These are phyloP conservation scores for Rotaria sp. DNA, from an alignment of 2,888 invertebrate species.

Conservation along the genomic window DNA sequence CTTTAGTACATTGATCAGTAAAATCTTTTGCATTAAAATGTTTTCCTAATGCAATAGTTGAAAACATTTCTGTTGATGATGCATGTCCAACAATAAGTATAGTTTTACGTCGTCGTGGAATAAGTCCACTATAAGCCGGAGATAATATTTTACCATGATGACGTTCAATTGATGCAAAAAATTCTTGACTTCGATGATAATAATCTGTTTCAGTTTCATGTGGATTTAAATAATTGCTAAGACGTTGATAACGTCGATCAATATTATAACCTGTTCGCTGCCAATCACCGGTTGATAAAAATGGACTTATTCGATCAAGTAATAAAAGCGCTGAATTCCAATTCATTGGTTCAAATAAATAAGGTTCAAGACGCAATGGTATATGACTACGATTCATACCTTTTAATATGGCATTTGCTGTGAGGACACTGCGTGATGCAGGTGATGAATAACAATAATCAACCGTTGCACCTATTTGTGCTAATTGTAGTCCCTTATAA, in stretches of 20 bases:
- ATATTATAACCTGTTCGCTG: background rate
- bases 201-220: background rate
- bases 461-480: conserved; percentile 65
- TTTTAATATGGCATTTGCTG: conserved; percentile 60
- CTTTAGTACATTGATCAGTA: background rate
- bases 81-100: conserved; percentile 83
- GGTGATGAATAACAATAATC: conserved; percentile 77
- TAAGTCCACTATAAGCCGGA: background rate
- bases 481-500: conserved; percentile 70
- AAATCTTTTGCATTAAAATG: background rate
- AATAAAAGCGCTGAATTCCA: conserved; percentile 64
- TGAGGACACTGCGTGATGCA: conserved; percentile 81
- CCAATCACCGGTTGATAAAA: conserved; percentile 58
- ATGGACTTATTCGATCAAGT: conserved; percentile 64
- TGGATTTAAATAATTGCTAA: background rate
- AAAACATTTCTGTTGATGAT: conserved; percentile 75
- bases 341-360: conserved; percentile 81
- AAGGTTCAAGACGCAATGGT: conserved; percentile 67
- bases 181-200: background rate
- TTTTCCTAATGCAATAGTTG: conserved; percentile 51
- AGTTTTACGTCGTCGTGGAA: background rate
- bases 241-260: background rate
- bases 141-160: conserved; percentile 61
- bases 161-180: background rate
- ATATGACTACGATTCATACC: conserved; percentile 48